These are phyloP conservation scores for Coccyzus lansbergi DNA, from an alignment of 2,797 vertebrate genomes.

Conservation along the genomic window DNA sequence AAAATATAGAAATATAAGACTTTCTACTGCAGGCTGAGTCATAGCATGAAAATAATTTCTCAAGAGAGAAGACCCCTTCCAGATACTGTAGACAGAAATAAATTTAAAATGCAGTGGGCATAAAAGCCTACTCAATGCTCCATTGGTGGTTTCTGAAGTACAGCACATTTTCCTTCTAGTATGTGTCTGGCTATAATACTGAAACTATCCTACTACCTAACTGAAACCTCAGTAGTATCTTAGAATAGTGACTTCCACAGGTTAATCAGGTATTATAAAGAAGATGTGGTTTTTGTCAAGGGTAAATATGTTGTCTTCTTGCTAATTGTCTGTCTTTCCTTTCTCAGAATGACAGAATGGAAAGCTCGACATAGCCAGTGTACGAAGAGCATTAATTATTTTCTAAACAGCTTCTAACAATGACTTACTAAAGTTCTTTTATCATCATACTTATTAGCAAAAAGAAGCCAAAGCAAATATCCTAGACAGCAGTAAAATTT, in stretches of 20 bases:
- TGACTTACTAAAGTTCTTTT: background rate
- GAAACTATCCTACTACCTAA: background rate
- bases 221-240: background rate
- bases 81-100: background rate
- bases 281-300: background rate
- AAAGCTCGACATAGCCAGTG: background rate
- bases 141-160: background rate
- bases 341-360: fast-evolving
- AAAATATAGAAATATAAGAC: constrained; percentile 1
- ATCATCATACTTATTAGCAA: background rate
- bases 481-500: background rate
- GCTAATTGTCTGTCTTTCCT: background rate
- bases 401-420: background rate
- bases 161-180: background rate
- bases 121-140: background rate
- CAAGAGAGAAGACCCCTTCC: background rate
- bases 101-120: background rate
- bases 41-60: background rate
- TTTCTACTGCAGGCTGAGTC: background rate
- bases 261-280: background rate
- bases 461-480: background rate
- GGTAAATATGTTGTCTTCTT: background rate
- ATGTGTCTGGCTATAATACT: background rate
- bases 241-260: background rate
- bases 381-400: background rate